Percentiles rank a stretch among this genome's conserved stretches.
These are phyloP conservation scores for Hippocampus kuda DNA, from an alignment of 2,797 vertebrate species.

Conservation along the genomic window DNA sequence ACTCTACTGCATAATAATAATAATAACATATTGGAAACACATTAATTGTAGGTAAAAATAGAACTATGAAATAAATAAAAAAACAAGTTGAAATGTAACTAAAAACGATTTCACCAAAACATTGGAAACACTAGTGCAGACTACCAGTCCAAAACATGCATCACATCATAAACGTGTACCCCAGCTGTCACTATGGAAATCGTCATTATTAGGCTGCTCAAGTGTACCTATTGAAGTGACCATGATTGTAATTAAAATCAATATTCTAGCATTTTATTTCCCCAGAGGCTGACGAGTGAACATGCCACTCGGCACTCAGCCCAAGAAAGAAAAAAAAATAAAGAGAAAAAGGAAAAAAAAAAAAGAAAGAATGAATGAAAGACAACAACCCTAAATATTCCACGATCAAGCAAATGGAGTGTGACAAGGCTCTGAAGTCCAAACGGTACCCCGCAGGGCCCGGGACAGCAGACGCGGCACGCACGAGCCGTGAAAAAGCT, in stretches of 20 bases:
- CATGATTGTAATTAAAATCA: background rate
- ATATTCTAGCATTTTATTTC: background rate
- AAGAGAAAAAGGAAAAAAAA: no score
- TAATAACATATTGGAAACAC: no score
- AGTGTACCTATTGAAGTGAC: background rate
- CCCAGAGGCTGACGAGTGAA: background rate
- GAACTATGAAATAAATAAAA: no score
- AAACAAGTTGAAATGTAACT: background rate
- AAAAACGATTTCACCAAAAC: background rate
- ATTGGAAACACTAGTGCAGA: background rate
- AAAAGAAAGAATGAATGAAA: no score
- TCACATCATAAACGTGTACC: background rate
- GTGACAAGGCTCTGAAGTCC: background rate
- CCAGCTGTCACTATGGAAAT: background rate
- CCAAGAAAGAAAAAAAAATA: no score
- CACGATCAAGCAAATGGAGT: background rate
- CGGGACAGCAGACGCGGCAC: slow-evolving; percentile 33
- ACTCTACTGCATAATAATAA: no score
- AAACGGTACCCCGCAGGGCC: slow-evolving; percentile 11
- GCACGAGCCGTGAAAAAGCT: slow-evolving; percentile 57
- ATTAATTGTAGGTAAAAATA: no score
- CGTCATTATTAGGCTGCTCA: background rate
- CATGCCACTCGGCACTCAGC: background rate
- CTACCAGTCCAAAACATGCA: background rate
- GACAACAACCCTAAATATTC: background rate